Evolutionary conservation across 1,140 invertebrate species (phyloP).

Genomic region (Sminthurides bifidus): DNA sequence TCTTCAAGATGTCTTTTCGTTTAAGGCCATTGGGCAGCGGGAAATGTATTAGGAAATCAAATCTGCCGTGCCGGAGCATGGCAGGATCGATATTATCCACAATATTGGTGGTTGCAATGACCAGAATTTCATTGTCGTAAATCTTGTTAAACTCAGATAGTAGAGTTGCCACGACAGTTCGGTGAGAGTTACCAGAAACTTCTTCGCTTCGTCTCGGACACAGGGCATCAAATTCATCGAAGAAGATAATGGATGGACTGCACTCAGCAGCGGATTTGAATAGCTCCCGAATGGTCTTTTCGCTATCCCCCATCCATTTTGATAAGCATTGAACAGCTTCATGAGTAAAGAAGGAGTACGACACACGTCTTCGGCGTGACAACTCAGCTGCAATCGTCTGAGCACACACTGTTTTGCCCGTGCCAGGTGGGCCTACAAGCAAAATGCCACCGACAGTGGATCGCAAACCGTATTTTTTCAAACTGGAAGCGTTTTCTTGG

Average conservation of each 20-base stretch:
- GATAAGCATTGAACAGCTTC: conserved; percentile 45
- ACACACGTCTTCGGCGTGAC: conserved; percentile 37
- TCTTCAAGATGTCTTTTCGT: neutral
- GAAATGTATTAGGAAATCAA: neutral
- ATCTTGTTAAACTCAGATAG: conserved; percentile 6
- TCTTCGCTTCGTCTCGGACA: neutral
- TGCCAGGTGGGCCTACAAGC: conserved; percentile 35
- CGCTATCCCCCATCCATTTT: conserved; percentile 46
- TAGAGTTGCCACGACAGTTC: neutral
- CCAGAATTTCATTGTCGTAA: neutral
- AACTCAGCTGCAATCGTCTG: conserved; percentile 43
- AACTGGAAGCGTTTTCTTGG: neutral
- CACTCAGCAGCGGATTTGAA: conserved; percentile 34
- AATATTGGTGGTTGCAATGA: conserved; percentile 4
- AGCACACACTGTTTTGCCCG: conserved; percentile 45
- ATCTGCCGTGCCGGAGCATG: neutral
- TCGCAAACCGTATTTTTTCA: neutral
- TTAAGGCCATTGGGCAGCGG: neutral
- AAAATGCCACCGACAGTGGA: neutral
- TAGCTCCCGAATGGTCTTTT: conserved; percentile 41
- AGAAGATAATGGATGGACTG: conserved; percentile 3
- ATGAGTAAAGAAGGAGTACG: conserved; percentile 43
- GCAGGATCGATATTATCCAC: conserved; percentile 5
- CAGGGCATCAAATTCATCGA: conserved; percentile 7
- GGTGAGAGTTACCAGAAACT: neutral